phyloP scores from a whole-genome alignment of 92 coral and sea anemone genomes.

The Porites rus region DNA sequence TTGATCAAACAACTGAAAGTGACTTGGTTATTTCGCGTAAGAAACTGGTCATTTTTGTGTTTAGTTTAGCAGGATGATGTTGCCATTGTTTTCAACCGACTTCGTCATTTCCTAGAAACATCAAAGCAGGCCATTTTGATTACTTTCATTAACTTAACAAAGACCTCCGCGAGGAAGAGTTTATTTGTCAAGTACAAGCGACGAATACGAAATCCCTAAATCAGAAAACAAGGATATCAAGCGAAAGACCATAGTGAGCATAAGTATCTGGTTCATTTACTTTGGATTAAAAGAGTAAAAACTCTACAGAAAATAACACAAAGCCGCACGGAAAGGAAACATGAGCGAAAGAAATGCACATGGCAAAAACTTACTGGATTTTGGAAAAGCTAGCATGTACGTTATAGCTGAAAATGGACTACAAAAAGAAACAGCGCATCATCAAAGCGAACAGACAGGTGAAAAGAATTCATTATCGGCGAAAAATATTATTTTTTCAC shows the following conservation, averaged over 20 bases:
- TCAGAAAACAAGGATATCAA: neutral
- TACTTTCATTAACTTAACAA: conserved; percentile 20
- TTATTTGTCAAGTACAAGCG: neutral
- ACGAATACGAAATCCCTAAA: neutral
- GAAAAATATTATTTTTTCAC: conserved; percentile 25
- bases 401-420: conserved; percentile 77
- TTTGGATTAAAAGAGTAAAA: neutral
- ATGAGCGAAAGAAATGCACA: neutral
- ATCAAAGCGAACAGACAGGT: conserved; percentile 19
- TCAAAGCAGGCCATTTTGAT: neutral
- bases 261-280: neutral
- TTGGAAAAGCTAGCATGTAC: conserved; percentile 77
- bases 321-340: neutral
- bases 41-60: neutral
- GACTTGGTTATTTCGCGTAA: neutral
- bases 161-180: conserved; percentile 1
- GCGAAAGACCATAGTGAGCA: neutral
- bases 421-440: conserved; percentile 55
- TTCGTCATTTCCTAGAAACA: conserved; percentile 1
- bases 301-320: too few species aligned
- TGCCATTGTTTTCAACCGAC: neutral
- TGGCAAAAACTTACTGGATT: neutral
- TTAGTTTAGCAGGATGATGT: neutral
- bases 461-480: neutral
- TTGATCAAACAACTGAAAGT: neutral